A percentile compares a stretch with the other conserved stretches of the same genome.
phyloP scores from a whole-genome alignment of 2,888 invertebrate species.

The Orchesellides sinensis region DNA sequence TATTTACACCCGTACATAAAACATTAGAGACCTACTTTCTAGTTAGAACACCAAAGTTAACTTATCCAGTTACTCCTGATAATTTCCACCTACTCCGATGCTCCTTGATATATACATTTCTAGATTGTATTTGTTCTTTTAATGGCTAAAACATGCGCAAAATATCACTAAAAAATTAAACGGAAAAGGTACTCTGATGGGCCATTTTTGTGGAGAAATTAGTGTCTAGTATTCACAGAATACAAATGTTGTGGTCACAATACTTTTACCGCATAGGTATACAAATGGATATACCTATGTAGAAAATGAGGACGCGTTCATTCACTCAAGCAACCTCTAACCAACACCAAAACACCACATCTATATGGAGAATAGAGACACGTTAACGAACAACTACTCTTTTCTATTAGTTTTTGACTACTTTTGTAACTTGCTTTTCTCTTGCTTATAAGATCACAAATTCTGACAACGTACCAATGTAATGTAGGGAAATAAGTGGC shows the following conservation, averaged over 20 bases:
- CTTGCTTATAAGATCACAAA: constrained; percentile 5
- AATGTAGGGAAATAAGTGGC: neutral
- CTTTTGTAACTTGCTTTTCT: constrained; percentile 4
- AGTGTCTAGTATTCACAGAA: constrained; percentile 23
- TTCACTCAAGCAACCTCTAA: neutral
- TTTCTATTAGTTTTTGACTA: neutral
- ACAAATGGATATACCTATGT: no score
- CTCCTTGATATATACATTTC: neutral
- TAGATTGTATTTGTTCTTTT: neutral
- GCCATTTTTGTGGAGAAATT: constrained; percentile 21
- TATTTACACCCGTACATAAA: no score
- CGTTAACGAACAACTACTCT: neutral
- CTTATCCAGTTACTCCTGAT: no score
- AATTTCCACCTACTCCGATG: neutral
- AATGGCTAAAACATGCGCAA: neutral
- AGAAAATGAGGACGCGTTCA: no score
- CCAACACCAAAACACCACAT: neutral
- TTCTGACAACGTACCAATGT: constrained; percentile 7
- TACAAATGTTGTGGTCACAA: constrained; percentile 24
- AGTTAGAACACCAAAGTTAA: no score
- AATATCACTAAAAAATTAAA: constrained; percentile 33
- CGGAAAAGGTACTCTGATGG: neutral
- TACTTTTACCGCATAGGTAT: neutral
- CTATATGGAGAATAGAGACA: neutral
- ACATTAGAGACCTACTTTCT: no score